phyloP scores from a whole-genome alignment of 2,113 vertebrate genomes.

The Callionymus lyra region DNA sequence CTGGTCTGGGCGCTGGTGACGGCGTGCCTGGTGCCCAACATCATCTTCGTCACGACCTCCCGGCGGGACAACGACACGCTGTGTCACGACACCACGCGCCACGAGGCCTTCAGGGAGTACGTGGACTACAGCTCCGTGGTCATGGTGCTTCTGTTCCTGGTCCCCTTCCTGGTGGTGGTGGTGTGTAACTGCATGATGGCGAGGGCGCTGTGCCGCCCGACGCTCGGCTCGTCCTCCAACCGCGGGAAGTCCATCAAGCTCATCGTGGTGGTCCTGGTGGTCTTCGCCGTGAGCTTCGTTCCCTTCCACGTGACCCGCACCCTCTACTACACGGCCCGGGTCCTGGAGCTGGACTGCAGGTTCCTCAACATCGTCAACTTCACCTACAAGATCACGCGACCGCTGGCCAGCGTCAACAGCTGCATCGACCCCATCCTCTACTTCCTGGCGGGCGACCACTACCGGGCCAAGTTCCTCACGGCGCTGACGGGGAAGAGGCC shows the following conservation, averaged over 20 bases:
- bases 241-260: conserved; percentile 75
- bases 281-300: conserved; percentile 84
- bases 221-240: conserved; percentile 41
- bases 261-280: conserved; percentile 75
- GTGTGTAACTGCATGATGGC: conserved; percentile 86
- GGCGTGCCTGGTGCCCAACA: conserved; percentile 78
- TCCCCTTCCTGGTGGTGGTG: conserved; percentile 79
- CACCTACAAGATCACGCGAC: conserved; percentile 85
- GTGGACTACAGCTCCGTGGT: conserved; percentile 79
- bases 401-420: conserved; percentile 86
- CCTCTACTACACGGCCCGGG: conserved; percentile 76
- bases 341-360: conserved; percentile 68
- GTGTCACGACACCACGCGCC: conserved; percentile 86
- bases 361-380: conserved; percentile 82
- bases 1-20: conserved; percentile 71
- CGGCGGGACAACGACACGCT: conserved; percentile 69
- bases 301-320: conserved; percentile 90
- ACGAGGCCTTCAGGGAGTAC: conserved; percentile 70
- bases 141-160: conserved; percentile 80
- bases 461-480: conserved; percentile 62
- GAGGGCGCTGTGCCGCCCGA: conserved; percentile 63
- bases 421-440: conserved; percentile 90
- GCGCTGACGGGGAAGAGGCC: conserved; percentile 21
- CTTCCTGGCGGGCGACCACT: conserved; percentile 81
- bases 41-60: conserved; percentile 84